These are phyloP conservation scores for Telmatherina bonti DNA, from an alignment of 2,797 vertebrate species.

Conservation along the genomic window DNA sequence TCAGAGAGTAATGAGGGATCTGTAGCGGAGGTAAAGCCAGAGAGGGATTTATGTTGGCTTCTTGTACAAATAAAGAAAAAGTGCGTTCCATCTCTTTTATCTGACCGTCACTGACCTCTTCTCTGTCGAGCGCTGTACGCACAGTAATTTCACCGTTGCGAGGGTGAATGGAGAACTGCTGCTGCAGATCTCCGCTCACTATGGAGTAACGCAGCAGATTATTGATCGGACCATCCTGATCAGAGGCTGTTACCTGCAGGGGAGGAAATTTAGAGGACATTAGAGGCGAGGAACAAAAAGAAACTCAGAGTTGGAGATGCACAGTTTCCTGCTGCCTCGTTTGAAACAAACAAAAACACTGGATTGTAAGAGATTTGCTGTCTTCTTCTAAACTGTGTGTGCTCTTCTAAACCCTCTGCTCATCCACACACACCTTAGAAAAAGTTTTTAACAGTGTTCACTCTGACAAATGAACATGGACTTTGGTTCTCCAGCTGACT, in stretches of 20 bases:
- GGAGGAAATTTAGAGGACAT: neutral
- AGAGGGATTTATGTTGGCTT: neutral
- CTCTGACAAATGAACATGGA: too few relatives aligned
- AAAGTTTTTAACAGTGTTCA: too few relatives aligned
- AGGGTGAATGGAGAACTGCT: conserved; percentile 90
- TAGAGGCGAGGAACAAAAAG: neutral
- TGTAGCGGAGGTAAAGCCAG: conserved; percentile 59
- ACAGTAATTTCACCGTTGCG: conserved; percentile 88
- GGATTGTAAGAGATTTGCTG: too few relatives aligned
- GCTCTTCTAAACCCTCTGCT: too few relatives aligned
- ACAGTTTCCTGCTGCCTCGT: neutral
- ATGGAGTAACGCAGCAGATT: conserved; percentile 91
- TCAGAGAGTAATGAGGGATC: conserved; percentile 91
- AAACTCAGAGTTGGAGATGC: neutral
- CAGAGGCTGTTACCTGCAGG: conserved; percentile 89
- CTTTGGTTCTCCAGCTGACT: too few relatives aligned
- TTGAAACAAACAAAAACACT: too few relatives aligned
- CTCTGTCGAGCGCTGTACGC: conserved; percentile 89
- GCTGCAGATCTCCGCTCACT: conserved; percentile 86
- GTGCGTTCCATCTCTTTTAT: too few relatives aligned
- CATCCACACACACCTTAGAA: too few relatives aligned
- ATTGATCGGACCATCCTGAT: conserved; percentile 90
- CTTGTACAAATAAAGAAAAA: neutral
- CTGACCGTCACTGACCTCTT: conserved; percentile 86
- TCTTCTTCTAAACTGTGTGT: neutral